These are phyloP conservation scores for Parauchenoglanis ngamensis DNA, from an alignment of 2,797 vertebrate genomes.

Conservation along the genomic window DNA sequence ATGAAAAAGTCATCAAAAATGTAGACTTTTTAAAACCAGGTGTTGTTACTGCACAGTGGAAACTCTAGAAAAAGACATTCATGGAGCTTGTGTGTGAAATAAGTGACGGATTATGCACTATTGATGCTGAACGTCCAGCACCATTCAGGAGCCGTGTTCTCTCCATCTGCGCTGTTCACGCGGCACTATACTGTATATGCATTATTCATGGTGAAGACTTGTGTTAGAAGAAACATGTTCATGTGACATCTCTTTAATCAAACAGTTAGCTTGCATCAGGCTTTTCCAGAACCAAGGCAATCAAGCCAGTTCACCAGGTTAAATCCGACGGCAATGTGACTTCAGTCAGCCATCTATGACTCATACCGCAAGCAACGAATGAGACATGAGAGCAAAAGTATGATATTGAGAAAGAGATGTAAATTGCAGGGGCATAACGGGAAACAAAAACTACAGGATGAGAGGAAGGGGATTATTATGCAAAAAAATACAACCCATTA, in stretches of 20 bases:
- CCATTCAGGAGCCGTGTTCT: background rate
- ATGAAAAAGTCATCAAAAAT: background rate
- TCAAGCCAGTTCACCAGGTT: constrained; percentile 41
- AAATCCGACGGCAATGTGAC: constrained; percentile 30
- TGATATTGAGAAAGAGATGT: constrained; percentile 41
- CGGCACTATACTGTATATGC: constrained; percentile 30
- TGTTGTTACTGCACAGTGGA: background rate
- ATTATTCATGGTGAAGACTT: constrained; percentile 54
- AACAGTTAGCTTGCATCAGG: constrained; percentile 29
- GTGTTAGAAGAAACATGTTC: constrained; percentile 28
- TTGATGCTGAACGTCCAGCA: constrained; percentile 8
- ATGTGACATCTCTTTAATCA: constrained; percentile 45
- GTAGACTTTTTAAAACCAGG: background rate
- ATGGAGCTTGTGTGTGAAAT: background rate
- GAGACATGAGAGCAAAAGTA: constrained; percentile 36
- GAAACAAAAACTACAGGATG: constrained; percentile 14
- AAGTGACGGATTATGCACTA: constrained; percentile 2
- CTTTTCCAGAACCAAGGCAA: constrained; percentile 44
- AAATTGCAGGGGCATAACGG: constrained; percentile 30
- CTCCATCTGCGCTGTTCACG: constrained; percentile 20
- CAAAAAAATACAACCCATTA: background rate
- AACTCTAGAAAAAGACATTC: background rate
- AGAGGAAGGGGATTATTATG: constrained; percentile 31
- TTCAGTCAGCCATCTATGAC: constrained; percentile 41
- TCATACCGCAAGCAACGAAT: constrained; percentile 36